A percentile compares a stretch with the other conserved stretches of the same genome.
phyloP scores from a whole-genome alignment of 2,797 vertebrate species.

The Emys orbicularis region DNA sequence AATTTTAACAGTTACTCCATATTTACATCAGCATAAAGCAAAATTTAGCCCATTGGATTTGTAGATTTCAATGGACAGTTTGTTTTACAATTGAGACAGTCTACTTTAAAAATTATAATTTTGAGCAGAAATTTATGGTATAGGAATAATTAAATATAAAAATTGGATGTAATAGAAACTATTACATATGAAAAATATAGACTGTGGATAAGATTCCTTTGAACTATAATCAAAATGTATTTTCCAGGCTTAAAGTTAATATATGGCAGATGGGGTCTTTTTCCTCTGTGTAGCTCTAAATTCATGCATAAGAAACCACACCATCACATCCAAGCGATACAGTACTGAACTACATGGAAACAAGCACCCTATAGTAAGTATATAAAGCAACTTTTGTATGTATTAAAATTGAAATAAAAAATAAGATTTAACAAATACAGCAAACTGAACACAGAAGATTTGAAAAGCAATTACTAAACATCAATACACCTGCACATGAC shows the following conservation, averaged over 20 bases:
- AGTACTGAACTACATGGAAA: slow-evolving; percentile 10
- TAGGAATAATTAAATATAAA: background rate
- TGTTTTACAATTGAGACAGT: background rate
- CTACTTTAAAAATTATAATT: background rate
- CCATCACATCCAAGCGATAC: background rate
- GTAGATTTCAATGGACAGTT: background rate
- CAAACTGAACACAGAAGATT: background rate
- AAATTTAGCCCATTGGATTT: background rate
- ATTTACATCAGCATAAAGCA: background rate
- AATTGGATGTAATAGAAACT: background rate
- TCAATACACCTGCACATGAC: background rate
- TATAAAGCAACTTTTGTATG: background rate
- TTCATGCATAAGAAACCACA: background rate
- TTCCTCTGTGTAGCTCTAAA: slow-evolving; percentile 48
- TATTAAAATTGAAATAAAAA: background rate
- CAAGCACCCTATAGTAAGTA: background rate
- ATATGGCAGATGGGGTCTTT: slow-evolving; percentile 61
- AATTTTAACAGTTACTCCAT: accelerated
- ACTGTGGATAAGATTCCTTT: background rate
- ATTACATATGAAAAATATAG: background rate
- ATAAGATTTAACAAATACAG: background rate
- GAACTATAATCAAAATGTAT: background rate
- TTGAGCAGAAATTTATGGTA: background rate
- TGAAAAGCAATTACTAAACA: background rate
- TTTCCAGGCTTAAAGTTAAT: background rate